A percentile compares a stretch with the other conserved stretches of the same genome.
Conservation (phyloP, 2,888 invertebrate species). For the Tridacna gigas region DNA sequence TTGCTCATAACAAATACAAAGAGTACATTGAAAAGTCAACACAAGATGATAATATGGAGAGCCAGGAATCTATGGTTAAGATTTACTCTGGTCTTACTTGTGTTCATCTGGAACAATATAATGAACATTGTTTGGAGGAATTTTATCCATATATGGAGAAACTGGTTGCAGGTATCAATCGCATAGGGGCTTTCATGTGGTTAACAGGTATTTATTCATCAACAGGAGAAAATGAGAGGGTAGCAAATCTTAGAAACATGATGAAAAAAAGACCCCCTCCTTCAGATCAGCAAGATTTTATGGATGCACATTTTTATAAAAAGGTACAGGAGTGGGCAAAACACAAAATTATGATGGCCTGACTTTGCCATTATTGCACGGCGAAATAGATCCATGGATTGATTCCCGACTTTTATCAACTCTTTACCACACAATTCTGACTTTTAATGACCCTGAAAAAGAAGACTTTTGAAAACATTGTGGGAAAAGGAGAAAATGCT, state of each 20-base stretch:
- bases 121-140: neutral
- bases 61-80: conserved; percentile 18
- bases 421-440: no score
- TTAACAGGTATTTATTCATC: neutral
- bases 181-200: neutral
- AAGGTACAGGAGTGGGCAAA: no score
- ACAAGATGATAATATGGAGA: neutral
- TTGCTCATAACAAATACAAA: conserved; percentile 40
- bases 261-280: neutral
- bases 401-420: no score
- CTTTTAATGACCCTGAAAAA: no score
- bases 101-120: conserved; percentile 29
- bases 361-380: no score
- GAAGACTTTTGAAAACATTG: no score
- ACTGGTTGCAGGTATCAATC: neutral
- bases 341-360: no score
- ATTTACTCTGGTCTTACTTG: conserved; percentile 37
- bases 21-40: neutral
- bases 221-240: neutral
- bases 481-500: no score
- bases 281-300: no score
- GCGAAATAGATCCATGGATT: no score
- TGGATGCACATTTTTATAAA: no score
- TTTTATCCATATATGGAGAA: conserved; percentile 6
- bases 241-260: neutral